These are phyloP conservation scores for Cliona cf. orientalis DNA, from an alignment of 37 sponge, comb jelly and placozoan species.

Conservation along the genomic window DNA sequence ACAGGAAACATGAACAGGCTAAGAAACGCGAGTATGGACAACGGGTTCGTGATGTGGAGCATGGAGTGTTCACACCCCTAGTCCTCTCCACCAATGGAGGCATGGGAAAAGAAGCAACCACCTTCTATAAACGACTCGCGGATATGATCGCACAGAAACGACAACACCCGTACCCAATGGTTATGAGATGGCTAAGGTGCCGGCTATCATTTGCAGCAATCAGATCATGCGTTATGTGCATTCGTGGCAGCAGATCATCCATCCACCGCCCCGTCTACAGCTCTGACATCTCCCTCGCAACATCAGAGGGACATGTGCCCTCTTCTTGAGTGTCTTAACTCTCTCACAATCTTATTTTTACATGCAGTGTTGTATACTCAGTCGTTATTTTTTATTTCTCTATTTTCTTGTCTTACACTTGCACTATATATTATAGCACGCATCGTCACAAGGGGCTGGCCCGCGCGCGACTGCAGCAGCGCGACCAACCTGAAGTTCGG, in stretches of 20 bases:
- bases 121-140: conserved; percentile 37
- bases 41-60: conserved; percentile 25
- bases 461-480: too few species aligned
- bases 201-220: conserved; percentile 16
- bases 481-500: too few species aligned
- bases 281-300: conserved; percentile 6
- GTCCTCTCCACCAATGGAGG: conserved; percentile 40
- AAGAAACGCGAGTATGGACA: conserved; percentile 17
- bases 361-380: too few species aligned
- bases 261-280: neutral
- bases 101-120: conserved; percentile 21
- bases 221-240: conserved; percentile 26
- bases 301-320: conserved; percentile 6
- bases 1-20: conserved; percentile 41
- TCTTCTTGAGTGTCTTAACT: too few species aligned
- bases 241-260: conserved; percentile 42
- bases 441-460: too few species aligned
- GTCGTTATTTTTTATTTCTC: too few species aligned
- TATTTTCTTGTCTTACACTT: too few species aligned
- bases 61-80: conserved; percentile 45
- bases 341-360: too few species aligned
- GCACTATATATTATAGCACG: too few species aligned
- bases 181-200: conserved; percentile 43
- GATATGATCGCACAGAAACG: conserved; percentile 21
- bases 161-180: conserved; percentile 8